Base-by-base conservation (phyloP, 1,140 invertebrate species). In the Geopemphigus sp. region DNA sequence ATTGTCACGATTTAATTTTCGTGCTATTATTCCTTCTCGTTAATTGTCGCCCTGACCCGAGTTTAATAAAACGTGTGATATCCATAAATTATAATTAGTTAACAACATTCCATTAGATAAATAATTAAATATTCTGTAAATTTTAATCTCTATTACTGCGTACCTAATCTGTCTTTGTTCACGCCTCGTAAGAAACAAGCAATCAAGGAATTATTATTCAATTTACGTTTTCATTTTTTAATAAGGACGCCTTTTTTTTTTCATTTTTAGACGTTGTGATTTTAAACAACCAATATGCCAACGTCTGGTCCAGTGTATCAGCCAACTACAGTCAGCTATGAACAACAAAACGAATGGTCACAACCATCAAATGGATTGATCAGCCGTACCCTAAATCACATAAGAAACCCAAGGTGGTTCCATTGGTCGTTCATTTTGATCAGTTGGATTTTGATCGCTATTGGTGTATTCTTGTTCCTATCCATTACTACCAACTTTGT, bases 301-400 rank as follows among this genome's bases (percentile, higher is more conserved):
- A 39, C 81, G 3, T 76, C 73, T 0, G 81, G 81, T 24, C 81
- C 81, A 47, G 81, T 81, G 17, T 81, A 81, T 50, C 81, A 81
- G 6, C 81, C 81, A n/a, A 81, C 81, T 17, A 81, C 81, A 15
- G 81, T 81, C 22, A 74, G 81, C 15, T 81, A 81, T 64, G 81
- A 81, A 76, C 70, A 73, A 61, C 81, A 81, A 78, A 54, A 17
- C 17, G 81, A 81, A 78, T 81, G 81, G 81, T 50, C 70, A 5
- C 81, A 76, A 24, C 81, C 24, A 50, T 29, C 81, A 54, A 73
- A 74, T 56, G 26, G 81, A 12, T 64, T 81, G 29, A 39, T 76
- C 32, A 64, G 15, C 32, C 47, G 61, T 45, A 66, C 26, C 47
- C n/a, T 81, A 61, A 63, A 63, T 81, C 63, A 45, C n/a, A 64